Conservation (phyloP, 2,888 invertebrate species). For the Heteropelma amictum region DNA sequence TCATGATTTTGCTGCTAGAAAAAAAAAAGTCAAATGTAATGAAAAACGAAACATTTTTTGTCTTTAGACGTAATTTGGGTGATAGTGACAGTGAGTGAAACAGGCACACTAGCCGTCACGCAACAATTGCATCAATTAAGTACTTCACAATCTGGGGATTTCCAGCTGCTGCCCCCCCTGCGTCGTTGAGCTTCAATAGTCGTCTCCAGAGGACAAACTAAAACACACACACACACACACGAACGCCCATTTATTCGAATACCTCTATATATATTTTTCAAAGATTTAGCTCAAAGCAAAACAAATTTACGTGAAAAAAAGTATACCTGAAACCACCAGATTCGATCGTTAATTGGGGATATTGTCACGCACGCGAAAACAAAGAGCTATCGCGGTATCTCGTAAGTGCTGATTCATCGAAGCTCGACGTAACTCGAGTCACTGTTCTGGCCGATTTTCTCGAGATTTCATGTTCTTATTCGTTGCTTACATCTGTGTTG, state of each 20-base stretch:
- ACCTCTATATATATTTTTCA: conserved; percentile 53
- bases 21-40: background rate
- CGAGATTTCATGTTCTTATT: conserved; percentile 8
- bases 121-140: conserved; percentile 85
- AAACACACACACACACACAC: conserved; percentile 1
- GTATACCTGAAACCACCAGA: background rate
- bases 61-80: conserved; percentile 88
- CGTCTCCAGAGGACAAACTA: conserved; percentile 26
- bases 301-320: background rate
- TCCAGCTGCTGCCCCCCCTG: conserved; percentile 73
- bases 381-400: conserved; percentile 10
- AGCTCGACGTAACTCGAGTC: conserved; percentile 36
- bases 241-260: conserved; percentile 45
- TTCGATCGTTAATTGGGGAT: conserved; percentile 39
- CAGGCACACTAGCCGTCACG: conserved; percentile 88
- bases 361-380: conserved; percentile 11
- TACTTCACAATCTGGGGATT: conserved; percentile 76
- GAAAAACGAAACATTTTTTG: background rate
- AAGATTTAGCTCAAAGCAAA: conserved; percentile 49
- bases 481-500: background rate
- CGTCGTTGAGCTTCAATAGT: conserved; percentile 31
- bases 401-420: conserved; percentile 31
- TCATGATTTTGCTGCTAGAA: background rate
- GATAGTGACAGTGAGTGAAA: conserved; percentile 88
- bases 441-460: conserved; percentile 11